Percentiles rank a stretch among this genome's conserved stretches.
These are phyloP conservation scores for Leucophenga montana DNA, from an alignment of 2,888 invertebrate species.

Conservation along the genomic window DNA sequence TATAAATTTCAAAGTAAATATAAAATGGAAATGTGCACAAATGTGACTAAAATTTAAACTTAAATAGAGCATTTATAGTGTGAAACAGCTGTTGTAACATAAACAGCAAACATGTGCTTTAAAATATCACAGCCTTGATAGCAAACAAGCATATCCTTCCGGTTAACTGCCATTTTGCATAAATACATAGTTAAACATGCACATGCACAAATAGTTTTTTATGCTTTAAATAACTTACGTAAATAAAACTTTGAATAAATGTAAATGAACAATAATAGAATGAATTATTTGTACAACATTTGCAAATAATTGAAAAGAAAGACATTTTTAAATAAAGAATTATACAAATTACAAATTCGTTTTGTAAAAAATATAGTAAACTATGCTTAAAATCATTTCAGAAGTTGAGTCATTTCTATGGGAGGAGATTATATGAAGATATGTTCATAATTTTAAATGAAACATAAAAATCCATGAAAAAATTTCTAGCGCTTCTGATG, in stretches of 20 bases:
- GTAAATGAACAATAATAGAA: not conserved
- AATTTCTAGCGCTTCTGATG: no score
- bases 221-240: not conserved
- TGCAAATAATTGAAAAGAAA: not conserved
- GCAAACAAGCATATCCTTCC: constrained; percentile 27
- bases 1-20: no score
- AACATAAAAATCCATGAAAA: no score
- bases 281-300: no score
- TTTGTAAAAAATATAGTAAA: no score
- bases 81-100: not conserved
- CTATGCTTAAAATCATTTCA: no score
- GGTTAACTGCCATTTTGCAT: not conserved
- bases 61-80: no score
- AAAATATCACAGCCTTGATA: not conserved
- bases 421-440: no score
- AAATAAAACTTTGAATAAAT: constrained; percentile 8
- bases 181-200: not conserved
- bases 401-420: no score
- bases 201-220: not conserved
- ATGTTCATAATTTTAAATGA: no score
- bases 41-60: no score
- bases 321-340: constrained; percentile 35
- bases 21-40: no score
- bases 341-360: constrained; percentile 26
- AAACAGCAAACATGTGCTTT: constrained; percentile 1